phyloP scores from a whole-genome alignment of 2,888 invertebrate genomes.

The Pseudolycoriella hygida region DNA sequence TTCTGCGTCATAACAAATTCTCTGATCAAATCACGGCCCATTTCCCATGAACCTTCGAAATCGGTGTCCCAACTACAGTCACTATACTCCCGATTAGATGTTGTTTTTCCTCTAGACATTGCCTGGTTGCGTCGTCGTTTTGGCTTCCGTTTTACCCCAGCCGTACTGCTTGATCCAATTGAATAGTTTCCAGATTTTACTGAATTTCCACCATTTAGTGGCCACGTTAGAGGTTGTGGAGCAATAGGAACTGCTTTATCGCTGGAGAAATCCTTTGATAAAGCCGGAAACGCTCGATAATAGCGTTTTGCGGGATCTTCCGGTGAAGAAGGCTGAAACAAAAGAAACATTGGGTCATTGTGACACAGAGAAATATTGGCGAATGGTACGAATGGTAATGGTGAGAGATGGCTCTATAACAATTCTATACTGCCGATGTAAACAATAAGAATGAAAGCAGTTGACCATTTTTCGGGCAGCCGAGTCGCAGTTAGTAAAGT shows the following conservation, averaged over 20 bases:
- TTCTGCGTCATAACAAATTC: slow-evolving; percentile 21
- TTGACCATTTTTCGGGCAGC: no score
- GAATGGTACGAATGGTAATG: no score
- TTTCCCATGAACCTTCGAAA: slow-evolving; percentile 24
- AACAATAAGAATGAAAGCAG: no score
- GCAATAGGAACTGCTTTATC: neutral
- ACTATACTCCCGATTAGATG: slow-evolving; percentile 12
- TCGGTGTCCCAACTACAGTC: slow-evolving; percentile 21
- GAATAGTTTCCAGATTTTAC: slow-evolving; percentile 14
- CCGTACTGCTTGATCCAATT: slow-evolving; percentile 18
- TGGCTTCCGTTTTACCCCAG: slow-evolving; percentile 20
- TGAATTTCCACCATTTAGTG: slow-evolving; percentile 14
- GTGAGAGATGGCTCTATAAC: no score
- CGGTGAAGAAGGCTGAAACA: slow-evolving; percentile 8
- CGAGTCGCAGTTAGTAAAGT: no score
- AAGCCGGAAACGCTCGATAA: slow-evolving; percentile 60
- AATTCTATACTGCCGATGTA: no score
- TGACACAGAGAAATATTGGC: slow-evolving; percentile 8
- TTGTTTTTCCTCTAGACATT: slow-evolving; percentile 17
- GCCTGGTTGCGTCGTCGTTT: slow-evolving; percentile 22
- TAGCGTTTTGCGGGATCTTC: slow-evolving; percentile 53
- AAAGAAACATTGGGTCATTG: no score
- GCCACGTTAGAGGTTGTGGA: slow-evolving; percentile 19
- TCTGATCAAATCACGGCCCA: slow-evolving; percentile 23
- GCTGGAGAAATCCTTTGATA: slow-evolving; percentile 31